A percentile compares a stretch with the other conserved stretches of the same genome.
Conservation (phyloP, 2,113 vertebrate genomes). For the Corythornis madagascariensis region DNA sequence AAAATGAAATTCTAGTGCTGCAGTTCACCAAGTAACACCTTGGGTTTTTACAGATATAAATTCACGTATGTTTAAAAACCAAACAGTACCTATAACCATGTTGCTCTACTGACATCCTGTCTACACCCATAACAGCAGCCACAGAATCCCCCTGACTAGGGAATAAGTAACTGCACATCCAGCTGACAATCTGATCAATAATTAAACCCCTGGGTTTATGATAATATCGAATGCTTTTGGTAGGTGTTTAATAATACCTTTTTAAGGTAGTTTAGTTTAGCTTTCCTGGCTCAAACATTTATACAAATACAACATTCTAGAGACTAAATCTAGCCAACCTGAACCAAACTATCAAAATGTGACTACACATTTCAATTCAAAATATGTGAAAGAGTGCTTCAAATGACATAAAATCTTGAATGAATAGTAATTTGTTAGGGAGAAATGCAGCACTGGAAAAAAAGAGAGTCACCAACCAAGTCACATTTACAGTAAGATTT, state of each 20-base stretch:
- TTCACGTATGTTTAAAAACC: neutral
- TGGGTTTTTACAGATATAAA: neutral
- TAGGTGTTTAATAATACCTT: neutral
- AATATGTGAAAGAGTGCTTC: neutral
- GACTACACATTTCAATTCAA: neutral
- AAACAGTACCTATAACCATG: neutral
- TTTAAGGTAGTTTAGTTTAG: neutral
- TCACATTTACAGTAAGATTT: neutral
- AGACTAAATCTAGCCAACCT: neutral
- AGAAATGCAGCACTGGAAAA: neutral
- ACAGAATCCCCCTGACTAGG: neutral
- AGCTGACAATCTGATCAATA: neutral
- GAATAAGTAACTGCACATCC: neutral
- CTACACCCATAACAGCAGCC: neutral
- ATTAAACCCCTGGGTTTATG: neutral
- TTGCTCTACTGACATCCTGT: neutral
- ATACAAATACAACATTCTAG: neutral
- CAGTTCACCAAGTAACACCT: neutral
- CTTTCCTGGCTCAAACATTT: neutral
- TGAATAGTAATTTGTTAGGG: neutral
- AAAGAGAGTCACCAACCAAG: neutral
- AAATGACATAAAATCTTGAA: neutral
- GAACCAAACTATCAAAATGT: neutral
- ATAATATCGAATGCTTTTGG: neutral
- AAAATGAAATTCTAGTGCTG: neutral